Evolutionary conservation across 1,140 invertebrate genomes (phyloP).

Genomic region (Drosophila yakuba): DNA sequence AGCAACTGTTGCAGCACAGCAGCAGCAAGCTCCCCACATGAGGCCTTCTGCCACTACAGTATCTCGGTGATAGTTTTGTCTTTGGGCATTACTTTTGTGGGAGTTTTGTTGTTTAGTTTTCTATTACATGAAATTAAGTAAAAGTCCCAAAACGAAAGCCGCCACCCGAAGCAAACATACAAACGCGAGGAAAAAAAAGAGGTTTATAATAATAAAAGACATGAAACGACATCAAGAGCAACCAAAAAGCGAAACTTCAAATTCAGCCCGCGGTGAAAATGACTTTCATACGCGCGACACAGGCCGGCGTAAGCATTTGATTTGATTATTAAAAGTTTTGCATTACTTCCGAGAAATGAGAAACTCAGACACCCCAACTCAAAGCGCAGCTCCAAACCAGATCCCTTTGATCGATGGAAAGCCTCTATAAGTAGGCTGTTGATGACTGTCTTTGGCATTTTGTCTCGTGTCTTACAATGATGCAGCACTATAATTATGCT

Average conservation of each 20-base stretch:
- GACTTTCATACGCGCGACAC: slow-evolving; percentile 62
- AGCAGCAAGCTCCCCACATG: slow-evolving; percentile 8
- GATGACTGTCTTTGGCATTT: slow-evolving; percentile 54
- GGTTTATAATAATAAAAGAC: slow-evolving; percentile 22
- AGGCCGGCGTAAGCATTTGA: slow-evolving; percentile 65
- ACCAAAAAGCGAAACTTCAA: slow-evolving; percentile 55
- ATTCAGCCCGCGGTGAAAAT: slow-evolving; percentile 55
- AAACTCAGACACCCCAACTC: slow-evolving; percentile 34
- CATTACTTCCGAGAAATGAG: slow-evolving; percentile 69
- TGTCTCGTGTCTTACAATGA: slow-evolving; percentile 65
- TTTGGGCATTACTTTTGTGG: slow-evolving; percentile 45
- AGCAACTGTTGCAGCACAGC: slow-evolving; percentile 14
- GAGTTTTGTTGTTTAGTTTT: slow-evolving; percentile 65
- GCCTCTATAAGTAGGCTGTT: slow-evolving; percentile 44
- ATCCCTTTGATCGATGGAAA: slow-evolving; percentile 39
- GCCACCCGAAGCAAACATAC: slow-evolving; percentile 41
- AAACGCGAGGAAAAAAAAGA: slow-evolving; percentile 11
- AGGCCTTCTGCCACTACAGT: slow-evolving; percentile 20
- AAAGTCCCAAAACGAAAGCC: slow-evolving; percentile 74
- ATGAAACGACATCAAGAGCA: slow-evolving; percentile 50
- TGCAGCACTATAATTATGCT: slow-evolving; percentile 57
- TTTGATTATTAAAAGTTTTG: slow-evolving; percentile 82
- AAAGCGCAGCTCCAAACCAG: slow-evolving; percentile 4
- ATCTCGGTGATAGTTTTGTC: slow-evolving; percentile 66
- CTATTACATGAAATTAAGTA: slow-evolving; percentile 74